Evolutionary conservation across 2,797 vertebrate species (phyloP), one percentile per base, ranked within the genome.

Genomic region (Onychomys torridus): DNA sequence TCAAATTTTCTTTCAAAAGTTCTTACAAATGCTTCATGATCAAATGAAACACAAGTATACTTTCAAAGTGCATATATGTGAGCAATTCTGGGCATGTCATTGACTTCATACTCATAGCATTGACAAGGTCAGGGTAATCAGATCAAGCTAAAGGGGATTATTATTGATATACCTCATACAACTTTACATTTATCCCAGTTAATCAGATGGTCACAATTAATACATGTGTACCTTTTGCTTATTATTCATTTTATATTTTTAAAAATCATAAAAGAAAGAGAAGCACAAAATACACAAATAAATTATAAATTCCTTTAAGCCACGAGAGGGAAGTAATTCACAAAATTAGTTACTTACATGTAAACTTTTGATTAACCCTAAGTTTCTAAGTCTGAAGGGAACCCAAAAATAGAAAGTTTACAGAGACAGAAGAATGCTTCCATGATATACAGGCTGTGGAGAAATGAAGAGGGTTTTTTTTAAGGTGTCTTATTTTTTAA

Each of bases 1-100:
- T 73, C 59, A 91, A 69, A 69, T 83, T 67, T 83, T 92, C 84
- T 96, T 93, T 27, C 55, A 81, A 79, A 91, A 92, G 21, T 89
- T 23, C 52, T 92, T 76, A 86, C 69, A 43, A 65, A 34, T 79
- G 6, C 10, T 90, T 90, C 93, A 71, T 75, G 21, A 43, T 52
- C 46, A 83, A 57, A 23, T 34, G 2, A 83, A 93, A 73, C 46
- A 25, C 9, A 89, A 78, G 55, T 55, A 79, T 59, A 2, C 69
- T 89, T 96, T 96, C 73, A 61, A 86, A 32, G 57, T 84, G 75
- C 27, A 89, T 1, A 87, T 23, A 4, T 89, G 6, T 75, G 2
- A 34, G 5, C 13, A 49, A 14, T 92, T 93, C 40, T 83, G 57
- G 87, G 77, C 88, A 90, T 23, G 49, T 46, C 63, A 59, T 63